Conservation (phyloP, 1,140 invertebrate species). For the Zaprionus ornatus region DNA sequence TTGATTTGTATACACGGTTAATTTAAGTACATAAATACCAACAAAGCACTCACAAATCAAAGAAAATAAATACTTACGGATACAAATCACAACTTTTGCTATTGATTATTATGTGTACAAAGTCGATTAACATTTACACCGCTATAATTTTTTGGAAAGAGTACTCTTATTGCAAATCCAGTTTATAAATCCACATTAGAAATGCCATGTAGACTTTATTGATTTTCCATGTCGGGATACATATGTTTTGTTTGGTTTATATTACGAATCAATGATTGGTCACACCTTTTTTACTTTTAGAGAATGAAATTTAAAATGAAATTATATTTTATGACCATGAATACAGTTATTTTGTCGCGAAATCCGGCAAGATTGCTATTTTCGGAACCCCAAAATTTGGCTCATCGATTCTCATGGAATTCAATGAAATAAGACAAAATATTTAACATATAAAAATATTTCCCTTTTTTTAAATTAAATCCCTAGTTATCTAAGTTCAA, state of each 20-base stretch:
- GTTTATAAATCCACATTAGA: conserved; percentile 13
- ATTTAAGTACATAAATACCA: too few relatives aligned
- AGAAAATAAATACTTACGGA: conserved; percentile 9
- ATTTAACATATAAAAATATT: too few relatives aligned
- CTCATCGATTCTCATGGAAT: too few relatives aligned
- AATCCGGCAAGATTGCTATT: not conserved
- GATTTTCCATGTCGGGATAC: conserved; percentile 37
- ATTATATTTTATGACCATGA: not conserved
- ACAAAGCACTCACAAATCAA: too few relatives aligned
- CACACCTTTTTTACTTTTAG: conserved; percentile 13
- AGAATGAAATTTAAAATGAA: not conserved
- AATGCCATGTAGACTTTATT: conserved; percentile 32
- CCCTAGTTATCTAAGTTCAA: too few relatives aligned
- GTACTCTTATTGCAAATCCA: not conserved
- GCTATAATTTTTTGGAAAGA: not conserved
- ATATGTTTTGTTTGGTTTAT: conserved; percentile 1
- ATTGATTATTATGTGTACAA: not conserved
- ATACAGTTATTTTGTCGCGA: not conserved
- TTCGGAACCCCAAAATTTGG: too few relatives aligned
- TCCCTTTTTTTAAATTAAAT: too few relatives aligned
- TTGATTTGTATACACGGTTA: too few relatives aligned
- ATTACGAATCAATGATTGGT: conserved; percentile 7
- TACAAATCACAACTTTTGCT: conserved; percentile 17
- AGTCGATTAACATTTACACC: not conserved
- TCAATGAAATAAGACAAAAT: too few relatives aligned